Evolutionary conservation across 2,888 invertebrate genomes (phyloP).

Genomic region (Eristalinus sepulchralis): DNA sequence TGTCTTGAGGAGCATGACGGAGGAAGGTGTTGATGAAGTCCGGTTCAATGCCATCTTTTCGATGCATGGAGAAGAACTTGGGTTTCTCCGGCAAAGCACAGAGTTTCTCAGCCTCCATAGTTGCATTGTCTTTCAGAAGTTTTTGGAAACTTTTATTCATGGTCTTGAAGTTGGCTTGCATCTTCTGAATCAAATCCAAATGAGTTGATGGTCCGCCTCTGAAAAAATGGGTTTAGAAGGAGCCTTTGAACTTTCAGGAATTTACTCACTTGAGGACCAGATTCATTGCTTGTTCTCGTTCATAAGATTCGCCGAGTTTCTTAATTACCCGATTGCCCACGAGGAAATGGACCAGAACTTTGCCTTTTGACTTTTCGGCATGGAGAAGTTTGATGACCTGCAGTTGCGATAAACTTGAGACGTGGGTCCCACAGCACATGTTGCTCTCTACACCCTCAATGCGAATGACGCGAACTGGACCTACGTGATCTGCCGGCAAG

Average conservation of each 20-base stretch:
- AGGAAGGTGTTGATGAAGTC: slow-evolving; percentile 88
- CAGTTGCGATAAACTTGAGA: slow-evolving; percentile 86
- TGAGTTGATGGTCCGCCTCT: slow-evolving; percentile 88
- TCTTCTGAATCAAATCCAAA: slow-evolving; percentile 87
- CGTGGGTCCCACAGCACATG: slow-evolving; percentile 95
- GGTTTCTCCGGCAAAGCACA: slow-evolving; percentile 83
- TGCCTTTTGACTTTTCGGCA: slow-evolving; percentile 87
- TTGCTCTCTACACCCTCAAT: slow-evolving; percentile 90
- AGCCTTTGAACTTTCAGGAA: neutral
- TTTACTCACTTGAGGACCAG: slow-evolving; percentile 86
- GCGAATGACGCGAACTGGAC: slow-evolving; percentile 88
- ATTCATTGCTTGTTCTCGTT: slow-evolving; percentile 87
- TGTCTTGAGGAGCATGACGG: slow-evolving; percentile 83
- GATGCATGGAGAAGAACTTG: slow-evolving; percentile 83
- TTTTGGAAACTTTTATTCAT: slow-evolving; percentile 85
- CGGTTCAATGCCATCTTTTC: slow-evolving; percentile 87
- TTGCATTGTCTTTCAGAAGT: slow-evolving; percentile 86
- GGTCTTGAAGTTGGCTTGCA: slow-evolving; percentile 86
- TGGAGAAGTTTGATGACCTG: slow-evolving; percentile 86
- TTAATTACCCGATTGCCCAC: slow-evolving; percentile 87
- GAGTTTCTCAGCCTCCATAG: slow-evolving; percentile 85
- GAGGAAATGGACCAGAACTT: slow-evolving; percentile 86
- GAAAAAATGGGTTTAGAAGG: neutral
- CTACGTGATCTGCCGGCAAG: slow-evolving; percentile 89
- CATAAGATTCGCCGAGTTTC: slow-evolving; percentile 84